A percentile compares a stretch with the other conserved stretches of the same genome.
Evolutionary conservation across 2,888 invertebrate species (phyloP).

Genomic region (Elysia crispata): DNA sequence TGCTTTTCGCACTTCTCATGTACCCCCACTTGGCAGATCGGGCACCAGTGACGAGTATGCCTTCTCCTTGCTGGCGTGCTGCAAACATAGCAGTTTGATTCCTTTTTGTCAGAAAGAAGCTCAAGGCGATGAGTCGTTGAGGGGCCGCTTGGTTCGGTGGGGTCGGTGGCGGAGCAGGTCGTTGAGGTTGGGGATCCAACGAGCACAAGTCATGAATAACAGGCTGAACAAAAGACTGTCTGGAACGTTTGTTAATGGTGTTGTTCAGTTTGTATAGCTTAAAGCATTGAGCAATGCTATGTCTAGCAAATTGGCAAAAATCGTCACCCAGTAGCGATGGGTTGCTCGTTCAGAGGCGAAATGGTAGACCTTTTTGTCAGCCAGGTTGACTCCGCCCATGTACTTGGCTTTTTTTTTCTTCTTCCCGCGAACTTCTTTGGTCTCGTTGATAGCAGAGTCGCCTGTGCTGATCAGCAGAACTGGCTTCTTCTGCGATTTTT

Average conservation of each 20-base stretch:
- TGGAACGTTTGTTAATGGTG: background rate
- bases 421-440: background rate
- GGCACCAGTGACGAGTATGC: conserved; percentile 14
- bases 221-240: background rate
- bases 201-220: background rate
- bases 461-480: conserved; percentile 23
- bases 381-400: conserved; percentile 39
- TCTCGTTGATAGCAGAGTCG: background rate
- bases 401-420: conserved; percentile 18
- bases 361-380: conserved; percentile 33
- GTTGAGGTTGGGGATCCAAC: background rate
- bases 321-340: conserved; percentile 33
- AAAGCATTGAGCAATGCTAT: conserved; percentile 9
- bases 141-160: no score
- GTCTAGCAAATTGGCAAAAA: conserved; percentile 29
- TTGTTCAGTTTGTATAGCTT: no score
- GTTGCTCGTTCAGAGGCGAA: conserved; percentile 26
- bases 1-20: background rate
- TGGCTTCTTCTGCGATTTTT: conserved; percentile 22
- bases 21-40: background rate
- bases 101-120: conserved; percentile 13
- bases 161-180: background rate
- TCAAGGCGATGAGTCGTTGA: background rate
- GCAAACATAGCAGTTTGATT: background rate
- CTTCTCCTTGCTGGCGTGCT: background rate